Base-by-base conservation (phyloP, 2,797 vertebrate species). In the Danionella dracula region DNA sequence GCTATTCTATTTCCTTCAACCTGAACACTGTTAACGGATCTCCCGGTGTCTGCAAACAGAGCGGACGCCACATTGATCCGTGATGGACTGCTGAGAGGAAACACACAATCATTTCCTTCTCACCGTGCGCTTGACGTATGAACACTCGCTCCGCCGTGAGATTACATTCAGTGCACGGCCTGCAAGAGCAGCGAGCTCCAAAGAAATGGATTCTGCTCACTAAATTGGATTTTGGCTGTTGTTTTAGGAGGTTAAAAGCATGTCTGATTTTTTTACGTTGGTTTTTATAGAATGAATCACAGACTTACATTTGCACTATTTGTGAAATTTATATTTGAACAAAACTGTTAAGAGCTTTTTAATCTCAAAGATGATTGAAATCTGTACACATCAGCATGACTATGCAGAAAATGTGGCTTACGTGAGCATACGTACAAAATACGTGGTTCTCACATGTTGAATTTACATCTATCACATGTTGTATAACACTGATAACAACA, bases 51-150 rank as follows among this genome's bases (percentile, higher is more conserved):
- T 32, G 53, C 35, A 40, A 54, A 41, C 12, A 66, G 64, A 5
- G 23, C 8, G 64, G 76, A 54, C 71, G 1, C 41, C 12, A 55
- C 68, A 82, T 72, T 71, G 66, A 75, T 77, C 53, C 19, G 38
- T 73, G 48, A 78, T 73, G 62, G 72, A 71, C 67, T 66, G 51
- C 31, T 58, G 38, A 60, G 49, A 50, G 69, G 29, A 49, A 72
- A 66, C n/a, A 21, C 48, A 42, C 60, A 72, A 66, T 63, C 55
- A 70, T 72, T 79, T 76, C n/a, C 56, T 71, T 49, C 63, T 65
- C 66, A 62, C 66, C 17, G 70, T 19, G 54, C 10, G 50, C 31
- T 10, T 66, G 70, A 73, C 45, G 16, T 19, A 61, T 44, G 63
- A 40, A 65, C 23, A 34, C 48, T 55, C 23, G 21, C 54, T 75